Evolutionary conservation across 2,888 invertebrate genomes (phyloP), one percentile per base, ranked within the genome.

Genomic region (Spilosoma lubricipeda): DNA sequence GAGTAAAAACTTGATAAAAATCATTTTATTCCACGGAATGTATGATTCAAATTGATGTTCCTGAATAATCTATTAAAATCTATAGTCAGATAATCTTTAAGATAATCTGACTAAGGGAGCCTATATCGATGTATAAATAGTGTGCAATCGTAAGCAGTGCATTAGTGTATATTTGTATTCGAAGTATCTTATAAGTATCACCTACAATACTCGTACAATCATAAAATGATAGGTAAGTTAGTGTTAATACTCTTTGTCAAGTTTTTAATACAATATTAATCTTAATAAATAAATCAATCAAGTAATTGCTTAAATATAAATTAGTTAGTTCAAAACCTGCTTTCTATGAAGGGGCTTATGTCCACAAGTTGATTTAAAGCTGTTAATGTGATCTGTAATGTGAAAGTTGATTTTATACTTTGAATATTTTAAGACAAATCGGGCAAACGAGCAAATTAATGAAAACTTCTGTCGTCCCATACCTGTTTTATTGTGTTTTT

Each of bases 121-220:
- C 69, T 77, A 67, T 65, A 66, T 66, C 67, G 42, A 68, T 36
- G 70, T 83, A 82, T 81, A 83, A 80, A 82, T 77, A 56, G 71
- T 71, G 76, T 74, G 71, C 72, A 72, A 68, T 56, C 27, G n/a
- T 36, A 23, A n/a, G n/a, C 56, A 66, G 13, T 56, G 27, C 33
- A 69, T 71, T 70, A 82, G 74, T 82, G 68, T 71, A n/a, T 70
- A 64, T 76, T 72, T 45, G 48, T 48, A 48, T 20, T 48, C 71
- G 11, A 48, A 48, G 48, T 48, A 70, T 23, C 23, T 20, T 23
- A 30, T 59, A 30, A 56, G 70, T 39, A 73, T n/a, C 70, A 52
- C n/a, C 66, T 18, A 64, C 11, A 56, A 52, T 3, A 33, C 33
- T n/a, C n/a, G n/a, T 70, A 67, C 20, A 1, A 67, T 67, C 7